A percentile compares a stretch with the other conserved stretches of the same genome.
Conservation (phyloP, 2,888 invertebrate genomes). For the Podabrus alpinus region DNA sequence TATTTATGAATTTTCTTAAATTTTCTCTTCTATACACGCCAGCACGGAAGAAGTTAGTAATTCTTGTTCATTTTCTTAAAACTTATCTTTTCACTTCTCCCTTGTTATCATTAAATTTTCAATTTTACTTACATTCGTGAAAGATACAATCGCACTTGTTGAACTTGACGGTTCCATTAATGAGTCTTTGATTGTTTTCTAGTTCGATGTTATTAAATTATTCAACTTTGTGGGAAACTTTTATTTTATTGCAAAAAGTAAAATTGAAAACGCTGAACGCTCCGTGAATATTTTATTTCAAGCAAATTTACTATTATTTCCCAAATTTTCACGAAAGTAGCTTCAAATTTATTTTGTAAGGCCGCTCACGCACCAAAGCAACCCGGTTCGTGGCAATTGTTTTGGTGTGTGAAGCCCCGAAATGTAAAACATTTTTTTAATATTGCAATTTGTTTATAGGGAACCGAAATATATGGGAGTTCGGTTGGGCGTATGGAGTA, state of each 20-base stretch:
- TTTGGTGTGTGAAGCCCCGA: background rate
- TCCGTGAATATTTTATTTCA: background rate
- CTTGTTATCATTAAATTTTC: background rate
- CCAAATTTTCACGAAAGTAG: background rate
- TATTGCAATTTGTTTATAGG: conserved; percentile 58
- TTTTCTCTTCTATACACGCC: background rate
- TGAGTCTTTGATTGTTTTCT: background rate
- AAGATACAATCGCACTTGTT: background rate
- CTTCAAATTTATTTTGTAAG: background rate
- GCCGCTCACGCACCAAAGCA: background rate
- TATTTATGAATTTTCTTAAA: background rate
- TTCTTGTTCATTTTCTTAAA: background rate
- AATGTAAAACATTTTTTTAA: background rate
- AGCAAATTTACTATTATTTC: too few species aligned
- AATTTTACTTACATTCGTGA: background rate
- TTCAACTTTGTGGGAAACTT: background rate
- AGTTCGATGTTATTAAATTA: background rate
- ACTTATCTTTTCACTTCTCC: background rate
- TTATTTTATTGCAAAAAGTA: background rate
- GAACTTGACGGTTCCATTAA: background rate
- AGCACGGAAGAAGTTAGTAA: background rate
- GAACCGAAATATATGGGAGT: conserved; percentile 92
- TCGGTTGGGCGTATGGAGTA: conserved; percentile 98
- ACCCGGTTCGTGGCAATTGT: background rate
- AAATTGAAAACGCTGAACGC: background rate